Percentiles rank a stretch among this genome's conserved stretches.
phyloP scores from a whole-genome alignment of 2,888 invertebrate genomes.

The Pterostichus niger region DNA sequence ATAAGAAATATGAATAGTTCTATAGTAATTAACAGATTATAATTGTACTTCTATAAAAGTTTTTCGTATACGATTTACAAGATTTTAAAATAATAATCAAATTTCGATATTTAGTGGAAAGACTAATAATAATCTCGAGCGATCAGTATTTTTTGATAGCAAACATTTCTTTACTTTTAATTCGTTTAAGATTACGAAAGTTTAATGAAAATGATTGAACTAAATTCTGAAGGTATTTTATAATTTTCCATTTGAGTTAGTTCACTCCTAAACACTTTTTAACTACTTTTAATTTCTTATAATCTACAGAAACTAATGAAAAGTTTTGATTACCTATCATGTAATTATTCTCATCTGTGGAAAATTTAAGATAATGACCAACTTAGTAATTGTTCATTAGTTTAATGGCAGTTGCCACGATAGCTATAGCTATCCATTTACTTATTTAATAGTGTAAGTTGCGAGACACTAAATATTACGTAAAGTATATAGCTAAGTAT shows the following conservation, averaged over 20 bases:
- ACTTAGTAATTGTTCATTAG: constrained; percentile 50
- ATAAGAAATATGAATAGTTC: too few species aligned
- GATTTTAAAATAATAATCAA: too few species aligned
- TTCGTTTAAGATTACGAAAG: constrained; percentile 22
- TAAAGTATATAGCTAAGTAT: too few species aligned
- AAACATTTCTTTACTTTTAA: not conserved
- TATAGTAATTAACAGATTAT: too few species aligned
- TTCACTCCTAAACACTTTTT: constrained; percentile 27
- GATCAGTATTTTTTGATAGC: not conserved
- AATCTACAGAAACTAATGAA: constrained; percentile 46
- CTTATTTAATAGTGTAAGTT: constrained; percentile 31
- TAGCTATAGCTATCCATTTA: constrained; percentile 38
- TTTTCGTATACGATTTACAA: too few species aligned
- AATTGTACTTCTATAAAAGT: too few species aligned
- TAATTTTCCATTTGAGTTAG: constrained; percentile 44
- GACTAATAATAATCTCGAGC: too few species aligned
- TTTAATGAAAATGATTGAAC: constrained; percentile 26
- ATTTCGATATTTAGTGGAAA: too few species aligned
- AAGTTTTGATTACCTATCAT: constrained; percentile 47
- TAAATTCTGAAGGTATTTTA: constrained; percentile 3
- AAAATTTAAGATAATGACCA: constrained; percentile 46
- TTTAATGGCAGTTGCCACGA: constrained; percentile 31
- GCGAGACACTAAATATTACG: constrained; percentile 29
- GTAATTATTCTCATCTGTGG: constrained; percentile 46
- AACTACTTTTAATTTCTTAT: constrained; percentile 37